Evolutionary conservation across 2,797 vertebrate genomes (phyloP).

Genomic region (Xiphorhynchus erythropygius): DNA sequence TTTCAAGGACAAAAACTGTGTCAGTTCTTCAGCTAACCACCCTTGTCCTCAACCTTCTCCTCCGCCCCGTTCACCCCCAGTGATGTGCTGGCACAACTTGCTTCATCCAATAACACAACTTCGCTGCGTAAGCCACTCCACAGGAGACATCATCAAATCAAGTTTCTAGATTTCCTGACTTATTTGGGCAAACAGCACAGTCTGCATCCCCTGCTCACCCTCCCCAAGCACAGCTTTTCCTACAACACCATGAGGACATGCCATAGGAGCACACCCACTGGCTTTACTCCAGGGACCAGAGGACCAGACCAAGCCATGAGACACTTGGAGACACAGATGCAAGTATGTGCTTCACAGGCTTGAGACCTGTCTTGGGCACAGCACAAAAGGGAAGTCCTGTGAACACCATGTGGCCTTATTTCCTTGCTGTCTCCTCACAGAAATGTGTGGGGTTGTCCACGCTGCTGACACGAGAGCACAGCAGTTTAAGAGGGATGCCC

Average conservation of each 20-base stretch:
- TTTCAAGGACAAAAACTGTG: slow-evolving; percentile 62
- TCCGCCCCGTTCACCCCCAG: not conserved
- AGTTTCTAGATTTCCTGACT: slow-evolving; percentile 1
- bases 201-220: not conserved
- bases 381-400: not conserved
- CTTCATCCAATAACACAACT: not conserved
- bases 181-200: not conserved
- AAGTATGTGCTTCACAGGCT: not conserved
- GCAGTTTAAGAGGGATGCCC: not conserved
- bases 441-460: rapidly evolving
- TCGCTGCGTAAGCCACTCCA: not conserved
- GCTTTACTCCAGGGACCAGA: not conserved
- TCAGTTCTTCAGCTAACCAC: slow-evolving; percentile 26
- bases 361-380: not conserved
- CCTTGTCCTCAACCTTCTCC: not conserved
- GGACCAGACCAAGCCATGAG: not conserved
- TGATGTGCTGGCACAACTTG: not conserved
- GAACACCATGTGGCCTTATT: rapidly evolving
- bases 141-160: not conserved
- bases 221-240: not conserved
- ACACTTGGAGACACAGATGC: rapidly evolving
- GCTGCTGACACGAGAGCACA: not conserved
- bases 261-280: not conserved
- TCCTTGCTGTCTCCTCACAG: not conserved
- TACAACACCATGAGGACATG: rapidly evolving